phyloP scores from a whole-genome alignment of 2,888 invertebrate species.

The Orthonevra nobilis region DNA sequence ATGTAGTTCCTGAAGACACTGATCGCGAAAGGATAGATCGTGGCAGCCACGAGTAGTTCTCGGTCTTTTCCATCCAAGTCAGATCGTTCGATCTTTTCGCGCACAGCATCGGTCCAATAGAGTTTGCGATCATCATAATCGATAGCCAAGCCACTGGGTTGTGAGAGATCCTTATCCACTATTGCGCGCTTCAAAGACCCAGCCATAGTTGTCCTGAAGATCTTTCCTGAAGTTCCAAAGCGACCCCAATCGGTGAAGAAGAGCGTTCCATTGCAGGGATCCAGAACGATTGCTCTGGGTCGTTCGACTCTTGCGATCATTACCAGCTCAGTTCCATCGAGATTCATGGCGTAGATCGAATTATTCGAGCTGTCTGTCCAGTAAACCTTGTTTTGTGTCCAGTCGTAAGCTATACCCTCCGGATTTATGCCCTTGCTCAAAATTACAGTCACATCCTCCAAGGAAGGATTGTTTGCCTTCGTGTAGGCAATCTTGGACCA shows the following conservation, averaged over 20 bases:
- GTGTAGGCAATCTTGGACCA: conserved; percentile 94
- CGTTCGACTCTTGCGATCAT: conserved; percentile 96
- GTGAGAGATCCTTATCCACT: conserved; percentile 93
- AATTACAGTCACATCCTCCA: conserved; percentile 84
- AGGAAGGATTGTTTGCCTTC: conserved; percentile 86
- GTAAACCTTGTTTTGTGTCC: conserved; percentile 98
- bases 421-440: conserved; percentile 92
- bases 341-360: conserved; percentile 96
- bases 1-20: conserved; percentile 94
- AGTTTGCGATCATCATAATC: conserved; percentile 96
- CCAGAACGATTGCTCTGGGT: conserved; percentile 96
- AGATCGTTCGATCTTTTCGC: conserved; percentile 96
- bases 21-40: conserved; percentile 97
- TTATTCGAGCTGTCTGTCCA: conserved; percentile 98
- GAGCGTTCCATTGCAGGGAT: conserved; percentile 96
- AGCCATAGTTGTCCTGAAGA: conserved; percentile 97
- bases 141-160: conserved; percentile 96
- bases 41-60: conserved; percentile 91
- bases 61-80: conserved; percentile 92
- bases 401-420: conserved; percentile 97
- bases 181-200: conserved; percentile 94
- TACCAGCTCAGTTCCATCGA: conserved; percentile 91
- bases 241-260: conserved; percentile 98
- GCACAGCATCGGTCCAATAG: conserved; percentile 98
- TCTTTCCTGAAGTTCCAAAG: conserved; percentile 95